A percentile compares a stretch with the other conserved stretches of the same genome.
These are phyloP conservation scores for Andricus quercusramuli DNA, from an alignment of 2,888 invertebrate genomes.

Conservation along the genomic window DNA sequence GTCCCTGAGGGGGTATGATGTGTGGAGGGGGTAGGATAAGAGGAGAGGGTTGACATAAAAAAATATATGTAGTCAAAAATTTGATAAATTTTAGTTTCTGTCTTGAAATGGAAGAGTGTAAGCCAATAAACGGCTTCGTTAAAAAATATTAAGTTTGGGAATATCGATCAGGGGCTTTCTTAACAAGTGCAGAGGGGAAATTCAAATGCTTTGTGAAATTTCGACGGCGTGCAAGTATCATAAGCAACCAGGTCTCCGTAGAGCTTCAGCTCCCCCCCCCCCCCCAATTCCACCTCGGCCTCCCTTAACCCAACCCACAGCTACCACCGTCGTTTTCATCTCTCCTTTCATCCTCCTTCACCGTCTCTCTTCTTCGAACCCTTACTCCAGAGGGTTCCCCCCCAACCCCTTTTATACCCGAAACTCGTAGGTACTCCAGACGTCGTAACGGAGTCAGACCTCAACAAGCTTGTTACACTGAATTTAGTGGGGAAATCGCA, in stretches of 20 bases:
- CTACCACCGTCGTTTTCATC: constrained; percentile 59
- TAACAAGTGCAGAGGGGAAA: constrained; percentile 44
- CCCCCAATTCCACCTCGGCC: constrained; percentile 36
- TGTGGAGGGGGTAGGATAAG: too few relatives aligned
- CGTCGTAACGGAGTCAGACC: constrained; percentile 58
- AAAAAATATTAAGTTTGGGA: constrained; percentile 48
- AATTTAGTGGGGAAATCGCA: constrained; percentile 2
- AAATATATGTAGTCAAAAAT: not conserved
- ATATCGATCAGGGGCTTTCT: not conserved
- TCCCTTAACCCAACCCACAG: not conserved
- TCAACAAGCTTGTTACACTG: constrained; percentile 43
- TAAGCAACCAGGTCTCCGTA: constrained; percentile 41
- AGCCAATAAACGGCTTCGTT: too few relatives aligned
- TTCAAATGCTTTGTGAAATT: constrained; percentile 57
- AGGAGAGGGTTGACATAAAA: too few relatives aligned
- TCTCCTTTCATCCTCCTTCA: constrained; percentile 58
- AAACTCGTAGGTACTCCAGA: constrained; percentile 63
- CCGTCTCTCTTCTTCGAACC: constrained; percentile 9
- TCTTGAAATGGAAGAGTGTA: constrained; percentile 39
- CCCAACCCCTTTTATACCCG: constrained; percentile 54
- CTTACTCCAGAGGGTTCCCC: constrained; percentile 22
- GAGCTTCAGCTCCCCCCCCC: constrained; percentile 20
- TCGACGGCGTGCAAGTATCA: constrained; percentile 59
- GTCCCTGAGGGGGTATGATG: too few relatives aligned
- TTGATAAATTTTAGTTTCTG: not conserved